A percentile compares a stretch with the other conserved stretches of the same genome.
These are phyloP conservation scores for Lydus trimaculatus DNA, from an alignment of 2,888 invertebrate species.

Conservation along the genomic window DNA sequence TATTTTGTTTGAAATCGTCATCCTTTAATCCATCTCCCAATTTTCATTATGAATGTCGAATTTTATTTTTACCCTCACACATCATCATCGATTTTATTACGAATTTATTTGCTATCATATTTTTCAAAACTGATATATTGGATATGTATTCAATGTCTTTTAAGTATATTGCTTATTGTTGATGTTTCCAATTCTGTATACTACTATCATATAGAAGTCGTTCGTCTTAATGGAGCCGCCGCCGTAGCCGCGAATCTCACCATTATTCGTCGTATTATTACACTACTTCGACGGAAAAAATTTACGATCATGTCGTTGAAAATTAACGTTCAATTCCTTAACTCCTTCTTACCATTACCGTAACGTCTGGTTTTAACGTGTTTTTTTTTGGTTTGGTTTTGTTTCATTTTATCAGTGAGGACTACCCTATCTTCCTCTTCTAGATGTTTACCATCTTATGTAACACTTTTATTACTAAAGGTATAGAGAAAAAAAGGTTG, in stretches of 20 bases:
- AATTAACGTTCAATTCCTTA: background rate
- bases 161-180: background rate
- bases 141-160: background rate
- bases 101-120: background rate
- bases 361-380: background rate
- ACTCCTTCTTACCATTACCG: background rate
- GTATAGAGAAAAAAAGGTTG: background rate
- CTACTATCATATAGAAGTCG: no score
- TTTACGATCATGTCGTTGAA: background rate
- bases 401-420: background rate
- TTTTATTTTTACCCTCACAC: background rate
- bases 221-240: background rate
- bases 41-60: background rate
- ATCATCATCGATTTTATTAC: background rate
- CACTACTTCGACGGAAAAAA: background rate
- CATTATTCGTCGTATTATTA: background rate
- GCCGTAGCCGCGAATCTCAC: background rate
- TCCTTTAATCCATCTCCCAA: background rate
- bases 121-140: background rate
- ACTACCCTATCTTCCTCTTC: background rate
- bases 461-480: background rate
- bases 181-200: background rate
- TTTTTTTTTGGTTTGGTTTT: no score
- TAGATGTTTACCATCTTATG: background rate
- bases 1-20: background rate